Evolutionary conservation across 2,888 invertebrate species (phyloP).

Genomic region (Cristatella mucedo): DNA sequence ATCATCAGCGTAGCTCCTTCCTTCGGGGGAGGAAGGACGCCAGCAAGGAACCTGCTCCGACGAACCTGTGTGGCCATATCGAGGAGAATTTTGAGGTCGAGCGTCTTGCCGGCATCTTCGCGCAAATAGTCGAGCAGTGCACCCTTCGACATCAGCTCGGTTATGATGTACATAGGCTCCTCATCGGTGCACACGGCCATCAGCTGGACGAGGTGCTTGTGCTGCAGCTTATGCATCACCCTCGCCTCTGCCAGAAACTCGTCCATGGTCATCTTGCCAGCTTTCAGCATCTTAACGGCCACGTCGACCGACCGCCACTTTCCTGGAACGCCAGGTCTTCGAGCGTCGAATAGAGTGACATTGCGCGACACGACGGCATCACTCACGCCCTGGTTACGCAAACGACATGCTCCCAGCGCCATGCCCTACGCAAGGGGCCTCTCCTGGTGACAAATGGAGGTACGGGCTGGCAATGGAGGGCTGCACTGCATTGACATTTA

Average conservation of each 20-base stretch:
- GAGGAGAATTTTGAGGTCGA: slow-evolving; percentile 47
- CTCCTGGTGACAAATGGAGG: too few relatives aligned
- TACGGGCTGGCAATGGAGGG: too few relatives aligned
- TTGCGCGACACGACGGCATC: too few relatives aligned
- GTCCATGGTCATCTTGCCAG: slow-evolving; percentile 88
- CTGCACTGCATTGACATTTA: too few relatives aligned
- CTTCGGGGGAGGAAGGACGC: too few relatives aligned
- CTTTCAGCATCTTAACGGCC: slow-evolving; percentile 80
- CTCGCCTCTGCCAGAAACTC: slow-evolving; percentile 70
- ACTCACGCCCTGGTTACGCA: too few relatives aligned
- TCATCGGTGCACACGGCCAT: slow-evolving; percentile 69
- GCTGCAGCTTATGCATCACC: slow-evolving; percentile 14
- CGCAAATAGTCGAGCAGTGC: slow-evolving; percentile 73
- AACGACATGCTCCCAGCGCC: too few relatives aligned
- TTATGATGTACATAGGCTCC: slow-evolving; percentile 73
- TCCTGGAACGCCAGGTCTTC: slow-evolving; percentile 45
- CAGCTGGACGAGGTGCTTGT: slow-evolving; percentile 57
- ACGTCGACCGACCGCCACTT: slow-evolving; percentile 88
- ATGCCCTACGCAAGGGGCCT: too few relatives aligned
- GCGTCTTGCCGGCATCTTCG: slow-evolving; percentile 61
- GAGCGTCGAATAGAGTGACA: too few relatives aligned
- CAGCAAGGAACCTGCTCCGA: too few relatives aligned
- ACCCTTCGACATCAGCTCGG: slow-evolving; percentile 82
- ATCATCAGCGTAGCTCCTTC: too few relatives aligned
- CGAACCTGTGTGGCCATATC: slow-evolving; percentile 74